phyloP scores from a whole-genome alignment of 2,888 invertebrate species.

The Microchrysa polita region DNA sequence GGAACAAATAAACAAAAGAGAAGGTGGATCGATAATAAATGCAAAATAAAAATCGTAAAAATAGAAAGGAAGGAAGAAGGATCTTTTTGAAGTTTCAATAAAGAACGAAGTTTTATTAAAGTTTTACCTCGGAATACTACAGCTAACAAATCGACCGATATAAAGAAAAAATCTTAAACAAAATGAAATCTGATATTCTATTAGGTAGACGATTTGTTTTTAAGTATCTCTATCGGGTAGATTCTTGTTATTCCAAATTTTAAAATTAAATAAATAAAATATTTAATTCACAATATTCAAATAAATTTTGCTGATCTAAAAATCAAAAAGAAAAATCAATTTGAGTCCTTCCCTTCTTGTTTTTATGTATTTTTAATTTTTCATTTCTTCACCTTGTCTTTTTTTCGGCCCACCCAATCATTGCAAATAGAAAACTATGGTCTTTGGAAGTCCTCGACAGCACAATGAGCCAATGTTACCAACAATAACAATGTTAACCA shows the following conservation, averaged over 20 bases:
- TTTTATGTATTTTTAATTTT: conserved; percentile 48
- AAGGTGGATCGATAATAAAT: conserved; percentile 24
- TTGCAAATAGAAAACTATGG: conserved; percentile 55
- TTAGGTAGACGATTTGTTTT: conserved; percentile 16
- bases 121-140: background rate
- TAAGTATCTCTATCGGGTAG: background rate
- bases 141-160: conserved; percentile 58
- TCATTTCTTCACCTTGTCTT: conserved; percentile 48
- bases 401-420: conserved; percentile 42
- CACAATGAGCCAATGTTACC: conserved; percentile 47
- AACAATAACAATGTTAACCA: conserved; percentile 50
- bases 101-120: background rate
- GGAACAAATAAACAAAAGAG: background rate
- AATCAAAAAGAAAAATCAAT: background rate
- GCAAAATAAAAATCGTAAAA: conserved; percentile 47
- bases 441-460: conserved; percentile 56
- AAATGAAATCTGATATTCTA: conserved; percentile 50
- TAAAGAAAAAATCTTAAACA: conserved; percentile 65
- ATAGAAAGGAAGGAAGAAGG: conserved; percentile 49
- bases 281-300: conserved; percentile 44
- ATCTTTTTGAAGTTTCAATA: conserved; percentile 24
- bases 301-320: background rate
- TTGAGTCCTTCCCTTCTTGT: conserved; percentile 51
- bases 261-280: background rate
- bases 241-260: background rate